phyloP scores from a whole-genome alignment of 1,140 invertebrate genomes.

The Battus philenor region DNA sequence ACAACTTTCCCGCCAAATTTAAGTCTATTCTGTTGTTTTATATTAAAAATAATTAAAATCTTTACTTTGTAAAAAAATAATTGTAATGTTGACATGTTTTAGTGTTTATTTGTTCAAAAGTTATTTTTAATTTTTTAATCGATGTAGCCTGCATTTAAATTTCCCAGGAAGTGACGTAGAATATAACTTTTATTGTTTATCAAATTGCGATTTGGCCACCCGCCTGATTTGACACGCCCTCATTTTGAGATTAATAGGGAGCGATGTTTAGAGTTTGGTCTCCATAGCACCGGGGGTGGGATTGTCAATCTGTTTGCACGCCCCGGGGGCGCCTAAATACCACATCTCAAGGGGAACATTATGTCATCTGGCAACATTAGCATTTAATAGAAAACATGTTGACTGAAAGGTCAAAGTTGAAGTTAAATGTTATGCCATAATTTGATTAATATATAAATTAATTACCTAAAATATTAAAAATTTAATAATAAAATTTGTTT shows the following conservation, averaged over 20 bases:
- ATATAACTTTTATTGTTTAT: too few relatives aligned
- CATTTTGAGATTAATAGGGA: constrained; percentile 63
- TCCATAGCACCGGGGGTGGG: constrained; percentile 51
- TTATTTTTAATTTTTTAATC: too few relatives aligned
- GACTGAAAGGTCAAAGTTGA: constrained; percentile 32
- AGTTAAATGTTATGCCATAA: constrained; percentile 4
- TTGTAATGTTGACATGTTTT: too few relatives aligned
- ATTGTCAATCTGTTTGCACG: constrained; percentile 44
- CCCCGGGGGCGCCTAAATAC: constrained; percentile 49
- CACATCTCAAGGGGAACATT: constrained; percentile 64
- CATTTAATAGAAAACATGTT: constrained; percentile 37
- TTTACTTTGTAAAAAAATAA: neutral
- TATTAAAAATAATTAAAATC: neutral
- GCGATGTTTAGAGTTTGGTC: constrained; percentile 59
- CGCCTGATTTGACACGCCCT: constrained; percentile 49
- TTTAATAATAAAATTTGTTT: neutral
- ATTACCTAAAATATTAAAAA: neutral
- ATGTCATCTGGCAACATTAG: constrained; percentile 50
- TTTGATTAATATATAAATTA: neutral
- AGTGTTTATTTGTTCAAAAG: too few relatives aligned
- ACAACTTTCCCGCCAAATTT: constrained; percentile 62
- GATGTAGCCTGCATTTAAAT: too few relatives aligned
- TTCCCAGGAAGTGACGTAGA: neutral
- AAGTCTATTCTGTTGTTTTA: neutral
- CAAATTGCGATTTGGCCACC: constrained; percentile 22